Conservation (phyloP, 2,797 vertebrate species). For the Leptatherina wallacei region DNA sequence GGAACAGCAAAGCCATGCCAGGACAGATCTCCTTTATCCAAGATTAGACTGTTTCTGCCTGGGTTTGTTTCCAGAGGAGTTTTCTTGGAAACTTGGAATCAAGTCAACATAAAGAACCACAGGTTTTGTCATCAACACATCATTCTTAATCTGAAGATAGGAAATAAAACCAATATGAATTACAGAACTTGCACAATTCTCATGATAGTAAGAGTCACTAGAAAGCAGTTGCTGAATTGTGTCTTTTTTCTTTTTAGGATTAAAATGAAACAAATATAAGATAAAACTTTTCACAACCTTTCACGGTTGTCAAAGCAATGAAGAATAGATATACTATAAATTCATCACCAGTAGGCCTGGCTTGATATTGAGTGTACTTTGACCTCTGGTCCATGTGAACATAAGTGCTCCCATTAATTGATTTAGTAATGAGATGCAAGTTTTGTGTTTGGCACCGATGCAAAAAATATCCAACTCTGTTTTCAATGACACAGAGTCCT, state of each 20-base stretch:
- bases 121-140: background rate
- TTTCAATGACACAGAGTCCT: background rate
- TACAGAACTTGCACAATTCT: background rate
- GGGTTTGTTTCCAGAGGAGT: conserved; percentile 34
- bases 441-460: background rate
- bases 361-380: background rate
- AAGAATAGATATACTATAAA: background rate
- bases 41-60: conserved; percentile 35
- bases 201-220: background rate
- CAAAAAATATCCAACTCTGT: background rate
- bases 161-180: background rate
- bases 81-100: conserved; percentile 9
- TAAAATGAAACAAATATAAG: background rate
- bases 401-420: background rate
- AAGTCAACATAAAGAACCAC: background rate
- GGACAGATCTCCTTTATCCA: conserved; percentile 38
- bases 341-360: background rate
- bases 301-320: background rate
- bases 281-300: background rate
- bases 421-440: background rate
- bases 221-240: background rate
- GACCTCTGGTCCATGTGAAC: background rate
- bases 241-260: background rate
- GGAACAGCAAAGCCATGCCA: conserved; percentile 42
- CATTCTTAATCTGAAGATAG: conserved; percentile 3